Base-by-base conservation (phyloP, 2,113 vertebrate genomes). In the Arvicanthis niloticus region DNA sequence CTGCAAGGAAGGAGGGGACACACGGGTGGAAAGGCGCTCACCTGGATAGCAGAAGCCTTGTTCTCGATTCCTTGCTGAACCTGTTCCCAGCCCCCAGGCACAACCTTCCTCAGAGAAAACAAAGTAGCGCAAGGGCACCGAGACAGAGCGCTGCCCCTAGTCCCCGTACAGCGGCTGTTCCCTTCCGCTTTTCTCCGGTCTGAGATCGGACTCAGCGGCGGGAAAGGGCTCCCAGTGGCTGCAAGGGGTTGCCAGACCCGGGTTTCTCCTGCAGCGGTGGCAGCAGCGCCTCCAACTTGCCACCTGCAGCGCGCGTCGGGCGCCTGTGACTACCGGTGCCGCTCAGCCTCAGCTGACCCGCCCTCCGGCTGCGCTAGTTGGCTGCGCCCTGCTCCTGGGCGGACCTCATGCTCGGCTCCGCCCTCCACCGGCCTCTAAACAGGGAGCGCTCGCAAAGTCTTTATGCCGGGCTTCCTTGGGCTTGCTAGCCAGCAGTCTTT, bases 231-330 rank as follows among this genome's bases (percentile, higher is more conserved):
- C 68, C 58, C 2, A 1, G 78, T 91, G 86, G 93, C 87, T 93
- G 94, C 53, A 87, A 82, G 73, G 56, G 51, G 91, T 95, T 68
- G 58, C 86, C 93, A 86, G 90, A 96, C 76, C 87, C 62, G 4
- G 86, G 91, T 1, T 93, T 19, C 90, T 96, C 65, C 75, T 1
- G 94, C 94, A 65, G 92, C 73, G 91, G 92, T 34, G 26, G 95
- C 90, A 58, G 85, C 58, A 7, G 94, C 94, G 85, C 96, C 96
- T 75, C 96, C 96, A 87, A 97, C 80, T 97, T 97, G 97, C 98
- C 98, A 98, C 98, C 98, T 98, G 98, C 98, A 97, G 98, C 97
- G 82, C 98, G 94, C 97, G 95, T 87, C 7, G 4, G 94, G 94
- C 58, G 73, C 85, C 92, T 34, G 96, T 93, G 97, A 92, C 97